phyloP scores from a whole-genome alignment of 2,113 vertebrate species.

The Athene noctua region DNA sequence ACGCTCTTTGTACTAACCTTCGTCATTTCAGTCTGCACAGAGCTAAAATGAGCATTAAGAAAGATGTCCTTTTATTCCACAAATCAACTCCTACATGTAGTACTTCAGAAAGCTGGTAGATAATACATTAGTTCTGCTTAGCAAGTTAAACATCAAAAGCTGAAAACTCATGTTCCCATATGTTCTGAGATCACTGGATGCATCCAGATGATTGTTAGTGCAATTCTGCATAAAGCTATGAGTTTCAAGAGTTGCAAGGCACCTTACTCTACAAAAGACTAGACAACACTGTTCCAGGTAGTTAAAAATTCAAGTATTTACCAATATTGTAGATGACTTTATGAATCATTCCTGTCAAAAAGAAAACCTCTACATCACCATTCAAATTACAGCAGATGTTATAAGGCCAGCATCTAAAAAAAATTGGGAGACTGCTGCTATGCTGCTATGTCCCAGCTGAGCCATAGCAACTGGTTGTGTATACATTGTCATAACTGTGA shows the following conservation, averaged over 20 bases:
- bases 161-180: background rate
- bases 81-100: background rate
- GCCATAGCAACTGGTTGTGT: background rate
- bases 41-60: background rate
- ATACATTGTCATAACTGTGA: background rate
- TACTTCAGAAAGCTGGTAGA: background rate
- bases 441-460: background rate
- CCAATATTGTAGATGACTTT: background rate
- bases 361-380: background rate
- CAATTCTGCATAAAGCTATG: background rate
- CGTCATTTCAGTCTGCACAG: background rate
- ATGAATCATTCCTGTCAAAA: background rate
- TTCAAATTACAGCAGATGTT: background rate
- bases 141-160: conserved; percentile 19
- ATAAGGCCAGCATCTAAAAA: background rate
- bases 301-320: background rate
- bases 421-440: background rate
- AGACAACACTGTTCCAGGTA: background rate
- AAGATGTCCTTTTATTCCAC: background rate
- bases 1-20: background rate
- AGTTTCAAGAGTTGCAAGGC: background rate
- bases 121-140: conserved; percentile 1
- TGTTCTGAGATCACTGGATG: background rate
- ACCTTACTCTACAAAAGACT: background rate
- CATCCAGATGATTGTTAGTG: background rate